Conservation (phyloP, 2,797 vertebrate genomes). For the Lacerta viridis region DNA sequence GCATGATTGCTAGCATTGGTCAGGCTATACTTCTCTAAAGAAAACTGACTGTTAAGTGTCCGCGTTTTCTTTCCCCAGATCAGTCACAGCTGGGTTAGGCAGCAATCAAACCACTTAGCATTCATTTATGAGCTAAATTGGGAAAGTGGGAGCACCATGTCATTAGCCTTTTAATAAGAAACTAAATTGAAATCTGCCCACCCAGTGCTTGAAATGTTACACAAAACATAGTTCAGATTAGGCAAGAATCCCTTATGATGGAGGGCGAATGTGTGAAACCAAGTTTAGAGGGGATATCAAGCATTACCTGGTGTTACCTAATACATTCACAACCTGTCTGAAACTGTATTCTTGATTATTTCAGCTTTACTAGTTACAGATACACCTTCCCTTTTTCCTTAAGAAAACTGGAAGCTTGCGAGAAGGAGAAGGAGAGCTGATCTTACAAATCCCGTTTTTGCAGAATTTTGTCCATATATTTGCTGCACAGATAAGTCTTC, state of each 20-base stretch:
- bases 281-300: neutral
- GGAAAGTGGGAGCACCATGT: constrained; percentile 48
- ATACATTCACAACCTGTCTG: neutral
- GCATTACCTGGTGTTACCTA: neutral
- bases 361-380: no score
- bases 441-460: no score
- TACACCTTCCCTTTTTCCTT: no score
- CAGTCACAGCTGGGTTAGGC: constrained; percentile 38
- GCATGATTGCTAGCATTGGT: neutral
- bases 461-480: no score
- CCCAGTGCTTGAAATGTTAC: constrained; percentile 27
- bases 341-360: neutral
- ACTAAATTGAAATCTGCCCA: constrained; percentile 58
- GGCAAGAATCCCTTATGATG: neutral
- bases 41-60: constrained; percentile 3
- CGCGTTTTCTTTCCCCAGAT: constrained; percentile 1
- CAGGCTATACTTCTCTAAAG: neutral
- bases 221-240: constrained; percentile 25
- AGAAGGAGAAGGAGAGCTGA: no score
- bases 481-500: no score
- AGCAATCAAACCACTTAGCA: constrained; percentile 40
- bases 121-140: constrained; percentile 49
- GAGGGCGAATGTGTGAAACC: constrained; percentile 2
- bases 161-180: constrained; percentile 53
- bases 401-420: no score